Base-by-base conservation (phyloP, 2,888 invertebrate genomes). In the Cotesia congregata region DNA sequence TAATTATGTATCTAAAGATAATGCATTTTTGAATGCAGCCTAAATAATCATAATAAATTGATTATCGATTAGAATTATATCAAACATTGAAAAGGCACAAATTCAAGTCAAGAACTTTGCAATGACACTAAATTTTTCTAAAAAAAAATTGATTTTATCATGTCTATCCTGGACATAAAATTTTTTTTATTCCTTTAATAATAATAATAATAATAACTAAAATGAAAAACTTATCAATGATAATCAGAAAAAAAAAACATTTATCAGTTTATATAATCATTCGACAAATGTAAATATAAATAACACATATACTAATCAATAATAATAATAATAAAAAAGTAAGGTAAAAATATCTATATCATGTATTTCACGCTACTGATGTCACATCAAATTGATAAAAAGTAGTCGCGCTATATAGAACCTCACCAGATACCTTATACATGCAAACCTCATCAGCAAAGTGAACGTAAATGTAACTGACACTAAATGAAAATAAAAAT, bases 361-460 rank as follows among this genome's bases (percentile, higher is more conserved):
- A 62, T 15, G 62, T 62, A 17, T 62, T 62, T 62, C 62, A 62
- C 20, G 62, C 62, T 62, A 62, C 50, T 50, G 50, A 20, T 62
- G 62, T 62, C 62, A 20, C 62, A 20, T 62, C 62, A n/a, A 62
- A 62, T 62, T 62, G 62, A 62, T 62, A 62, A 62, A 20, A 17
- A 17, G 62, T 17, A n/a, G 62, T 20, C 62, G 20, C 20, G 50
- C 62, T 17, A 62, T 62, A 62, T 15, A 62, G 15, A 62, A 20
- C 15, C 7, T 50, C 50, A 50, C 50, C 7, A 50, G 50, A 50
- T 50, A 50, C 50, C 50, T 50, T 50, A 50, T 50, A 50, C 50
- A 50, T 50, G 50, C 50, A 50, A 50, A 50, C 50, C 50, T 50
- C 50, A 50, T 50, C 50, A 50, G 50, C 30, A 0, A 50, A 50